phyloP scores from a whole-genome alignment of 2,113 vertebrate genomes.

The Burhinus bistriatus region DNA sequence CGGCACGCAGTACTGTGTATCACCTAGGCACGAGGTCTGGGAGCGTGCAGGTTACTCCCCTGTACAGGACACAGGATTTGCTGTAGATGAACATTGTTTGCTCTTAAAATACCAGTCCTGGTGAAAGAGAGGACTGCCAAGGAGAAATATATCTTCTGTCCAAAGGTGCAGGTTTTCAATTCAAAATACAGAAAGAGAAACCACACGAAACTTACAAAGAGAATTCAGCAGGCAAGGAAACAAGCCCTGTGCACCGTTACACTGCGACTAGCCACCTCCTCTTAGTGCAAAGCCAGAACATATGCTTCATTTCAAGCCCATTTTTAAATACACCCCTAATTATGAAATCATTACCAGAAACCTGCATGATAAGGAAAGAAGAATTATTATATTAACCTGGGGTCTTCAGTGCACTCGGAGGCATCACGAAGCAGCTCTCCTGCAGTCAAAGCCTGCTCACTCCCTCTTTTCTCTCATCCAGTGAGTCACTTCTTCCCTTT shows the following conservation, averaged over 20 bases:
- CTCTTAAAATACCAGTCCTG: not conserved
- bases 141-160: not conserved
- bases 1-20: not conserved
- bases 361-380: constrained; percentile 30
- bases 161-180: not conserved
- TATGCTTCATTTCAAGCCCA: not conserved
- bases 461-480: constrained; percentile 50
- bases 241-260: not conserved
- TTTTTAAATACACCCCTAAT: constrained; percentile 36
- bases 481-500: constrained; percentile 58
- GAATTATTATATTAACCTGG: constrained; percentile 51
- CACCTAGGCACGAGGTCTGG: not conserved
- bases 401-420: constrained; percentile 15
- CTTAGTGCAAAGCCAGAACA: not conserved
- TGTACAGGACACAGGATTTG: not conserved
- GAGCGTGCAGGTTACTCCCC: not conserved
- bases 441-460: constrained; percentile 27
- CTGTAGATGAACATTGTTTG: not conserved
- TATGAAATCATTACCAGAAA: constrained; percentile 16
- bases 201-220: not conserved
- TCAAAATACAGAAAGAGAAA: not conserved
- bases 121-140: not conserved
- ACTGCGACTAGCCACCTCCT: not conserved
- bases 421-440: constrained; percentile 22
- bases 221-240: not conserved